Conservation (phyloP, 2,888 invertebrate species). For the Nemoura dubitans region DNA sequence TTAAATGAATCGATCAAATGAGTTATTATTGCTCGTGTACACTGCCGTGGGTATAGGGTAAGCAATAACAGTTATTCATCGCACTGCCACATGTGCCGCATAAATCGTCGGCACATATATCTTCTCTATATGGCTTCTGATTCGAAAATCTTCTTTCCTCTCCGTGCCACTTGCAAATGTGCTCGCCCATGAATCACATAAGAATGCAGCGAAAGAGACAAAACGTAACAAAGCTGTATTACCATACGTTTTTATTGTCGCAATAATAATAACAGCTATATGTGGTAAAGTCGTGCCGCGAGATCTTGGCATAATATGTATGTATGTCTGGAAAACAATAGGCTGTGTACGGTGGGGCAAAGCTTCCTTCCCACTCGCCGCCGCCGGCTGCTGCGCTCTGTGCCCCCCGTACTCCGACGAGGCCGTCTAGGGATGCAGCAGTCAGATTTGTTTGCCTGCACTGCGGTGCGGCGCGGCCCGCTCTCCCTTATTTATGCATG, state of each 20-base stretch:
- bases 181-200: constrained; percentile 17
- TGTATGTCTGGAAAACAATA: not conserved
- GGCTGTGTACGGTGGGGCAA: not conserved
- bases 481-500: constrained; percentile 38
- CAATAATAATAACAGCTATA: constrained; percentile 10
- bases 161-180: constrained; percentile 20
- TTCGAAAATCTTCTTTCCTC: constrained; percentile 21
- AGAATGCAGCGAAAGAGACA: constrained; percentile 22
- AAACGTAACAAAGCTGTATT: constrained; percentile 15
- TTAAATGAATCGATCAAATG: constrained; percentile 12
- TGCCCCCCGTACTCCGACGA: not conserved
- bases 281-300: not conserved
- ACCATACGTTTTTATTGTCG: constrained; percentile 40
- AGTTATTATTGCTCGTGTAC: not conserved
- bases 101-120: not conserved
- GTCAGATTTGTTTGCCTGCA: constrained; percentile 33
- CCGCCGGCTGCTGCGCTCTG: constrained; percentile 9
- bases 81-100: not conserved
- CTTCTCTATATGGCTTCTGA: not conserved
- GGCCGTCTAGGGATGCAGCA: not conserved
- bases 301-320: constrained; percentile 14
- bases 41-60: not conserved
- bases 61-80: not conserved
- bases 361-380: not conserved
- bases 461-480: constrained; percentile 34